Base-by-base conservation (phyloP, 1,140 invertebrate genomes). In the Ectropis grisescens region DNA sequence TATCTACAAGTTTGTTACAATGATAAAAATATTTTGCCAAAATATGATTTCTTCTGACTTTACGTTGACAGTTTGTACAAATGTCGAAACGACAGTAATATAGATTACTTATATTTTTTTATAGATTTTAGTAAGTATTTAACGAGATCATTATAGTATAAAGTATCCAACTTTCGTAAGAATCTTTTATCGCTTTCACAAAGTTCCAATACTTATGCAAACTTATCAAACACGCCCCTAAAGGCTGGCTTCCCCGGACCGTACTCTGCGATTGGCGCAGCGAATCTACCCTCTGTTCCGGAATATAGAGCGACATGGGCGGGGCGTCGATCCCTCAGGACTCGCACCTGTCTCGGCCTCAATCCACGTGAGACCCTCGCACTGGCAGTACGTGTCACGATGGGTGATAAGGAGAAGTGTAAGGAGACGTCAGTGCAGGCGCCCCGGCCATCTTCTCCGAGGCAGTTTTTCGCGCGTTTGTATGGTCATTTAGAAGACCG, bases 381-480 rank as follows among this genome's bases (percentile, higher is more conserved):
- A 46, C 32, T 33, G 42, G 46, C 29, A 52, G 41, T 50, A 72
- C 67, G 69, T 64, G 44, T 42, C 33, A 58, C 9, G 13, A 65
- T 60, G 57, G 58, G 41, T 36, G 49, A 60, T 19, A 51, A 47
- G 12, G 40, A 40, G 13, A 44, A 45, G 31, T 29, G 29, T 16
- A 23, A 33, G 3, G 16, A 19, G 25, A 64, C 58, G 7, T 38
- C 49, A n/a, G 50, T 76, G 29, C 56, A 54, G 14, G 33, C 60
- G 0, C 76, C 79, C 6, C 56, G 84, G 13, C 88, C 88, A 7
- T 89, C 87, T 2, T 88, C 87, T 0, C 89, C 88, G 9, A 65
- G 87, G 15, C 84, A 86, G 48, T 90, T 90, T 61, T 90, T 90
- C 47, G 86, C 87, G 4, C 72, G 87, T 15, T 65, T 90, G 8